phyloP scores from a whole-genome alignment of 2,888 invertebrate species.

The Desoria tigrina region DNA sequence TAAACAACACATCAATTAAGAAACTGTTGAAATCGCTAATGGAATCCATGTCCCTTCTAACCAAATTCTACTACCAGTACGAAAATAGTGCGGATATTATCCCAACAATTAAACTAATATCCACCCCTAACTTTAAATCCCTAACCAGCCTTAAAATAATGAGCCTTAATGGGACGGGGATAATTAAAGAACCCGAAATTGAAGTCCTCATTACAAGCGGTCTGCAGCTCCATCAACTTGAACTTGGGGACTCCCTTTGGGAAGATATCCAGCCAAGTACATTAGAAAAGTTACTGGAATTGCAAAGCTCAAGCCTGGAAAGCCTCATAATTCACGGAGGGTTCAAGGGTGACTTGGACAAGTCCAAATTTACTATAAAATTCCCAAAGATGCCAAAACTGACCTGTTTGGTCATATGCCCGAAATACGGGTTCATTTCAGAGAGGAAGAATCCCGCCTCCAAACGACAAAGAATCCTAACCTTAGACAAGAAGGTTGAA shows the following conservation, averaged over 20 bases:
- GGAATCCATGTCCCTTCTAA: constrained; percentile 6
- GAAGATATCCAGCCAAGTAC: constrained; percentile 33
- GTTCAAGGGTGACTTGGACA: constrained; percentile 31
- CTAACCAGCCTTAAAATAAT: constrained; percentile 22
- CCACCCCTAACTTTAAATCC: constrained; percentile 10
- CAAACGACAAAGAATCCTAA: constrained; percentile 28
- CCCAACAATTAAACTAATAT: constrained; percentile 17
- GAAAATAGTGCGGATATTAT: constrained; percentile 21
- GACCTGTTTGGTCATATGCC: constrained; percentile 35
- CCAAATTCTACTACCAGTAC: constrained; percentile 32
- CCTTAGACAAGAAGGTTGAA: constrained; percentile 8
- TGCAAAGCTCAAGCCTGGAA: constrained; percentile 22
- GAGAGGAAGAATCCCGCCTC: constrained; percentile 34
- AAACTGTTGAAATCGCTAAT: no score
- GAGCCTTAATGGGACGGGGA: constrained; percentile 21
- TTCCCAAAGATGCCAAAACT: constrained; percentile 38
- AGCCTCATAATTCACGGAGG: constrained; percentile 41
- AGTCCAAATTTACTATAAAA: constrained; percentile 27
- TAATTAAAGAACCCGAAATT: constrained; percentile 18
- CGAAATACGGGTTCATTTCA: constrained; percentile 38
- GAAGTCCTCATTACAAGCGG: background rate
- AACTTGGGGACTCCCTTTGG: constrained; percentile 44
- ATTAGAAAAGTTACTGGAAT: constrained; percentile 31
- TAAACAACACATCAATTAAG: no score
- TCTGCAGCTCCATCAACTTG: constrained; percentile 21